phyloP scores from a whole-genome alignment of 2,797 vertebrate species.

The Crocodylus rhombifer region DNA sequence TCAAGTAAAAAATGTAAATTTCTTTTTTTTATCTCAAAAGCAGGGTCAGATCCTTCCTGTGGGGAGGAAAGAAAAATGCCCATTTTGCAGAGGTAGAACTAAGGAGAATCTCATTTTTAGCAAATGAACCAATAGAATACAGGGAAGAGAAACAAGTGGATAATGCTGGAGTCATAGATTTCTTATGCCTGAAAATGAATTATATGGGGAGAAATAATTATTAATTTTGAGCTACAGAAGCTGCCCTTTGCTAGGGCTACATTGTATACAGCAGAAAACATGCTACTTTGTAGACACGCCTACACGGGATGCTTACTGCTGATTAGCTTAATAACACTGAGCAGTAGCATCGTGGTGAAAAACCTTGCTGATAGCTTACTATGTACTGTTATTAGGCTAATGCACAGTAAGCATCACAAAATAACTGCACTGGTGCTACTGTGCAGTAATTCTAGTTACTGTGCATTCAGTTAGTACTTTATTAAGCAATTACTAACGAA shows the following conservation, averaged over 20 bases:
- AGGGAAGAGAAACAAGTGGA: neutral
- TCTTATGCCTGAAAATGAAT: neutral
- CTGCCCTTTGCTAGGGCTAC: neutral
- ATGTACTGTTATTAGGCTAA: no score
- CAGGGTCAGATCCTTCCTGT: neutral
- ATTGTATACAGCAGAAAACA: fast-evolving
- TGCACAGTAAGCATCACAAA: no score
- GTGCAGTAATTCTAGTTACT: no score
- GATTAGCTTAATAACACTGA: no score
- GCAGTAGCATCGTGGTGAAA: no score
- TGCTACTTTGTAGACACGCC: no score
- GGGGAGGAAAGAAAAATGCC: neutral
- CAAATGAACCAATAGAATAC: neutral
- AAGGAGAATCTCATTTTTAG: neutral
- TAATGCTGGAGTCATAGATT: neutral
- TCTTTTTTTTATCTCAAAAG: neutral
- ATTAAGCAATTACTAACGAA: no score
- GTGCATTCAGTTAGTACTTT: no score
- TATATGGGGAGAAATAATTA: neutral
- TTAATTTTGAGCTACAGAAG: neutral
- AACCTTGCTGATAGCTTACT: no score
- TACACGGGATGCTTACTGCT: no score
- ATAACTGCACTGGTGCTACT: no score
- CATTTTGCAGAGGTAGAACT: neutral
- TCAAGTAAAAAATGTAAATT: neutral